Evolutionary conservation across 2,888 invertebrate genomes (phyloP).

Genomic region (Slavum lentiscoides): DNA sequence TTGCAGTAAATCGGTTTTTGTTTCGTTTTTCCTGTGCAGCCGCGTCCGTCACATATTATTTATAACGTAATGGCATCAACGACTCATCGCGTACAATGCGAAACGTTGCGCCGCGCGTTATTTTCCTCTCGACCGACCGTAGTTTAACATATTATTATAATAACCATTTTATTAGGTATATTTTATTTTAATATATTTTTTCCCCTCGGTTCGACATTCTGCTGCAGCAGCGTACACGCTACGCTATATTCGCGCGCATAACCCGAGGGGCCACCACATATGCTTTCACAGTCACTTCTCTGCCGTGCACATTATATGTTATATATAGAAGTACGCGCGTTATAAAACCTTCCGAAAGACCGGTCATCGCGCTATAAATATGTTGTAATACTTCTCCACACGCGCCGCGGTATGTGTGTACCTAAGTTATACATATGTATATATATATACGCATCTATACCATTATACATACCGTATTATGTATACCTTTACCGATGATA

Average conservation of each 20-base stretch:
- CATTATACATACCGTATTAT: background rate
- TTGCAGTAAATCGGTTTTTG: no score
- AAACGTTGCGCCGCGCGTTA: background rate
- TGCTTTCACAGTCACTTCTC: constrained; percentile 43
- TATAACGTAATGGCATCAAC: no score
- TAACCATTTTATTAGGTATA: constrained; percentile 29
- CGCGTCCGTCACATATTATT: no score
- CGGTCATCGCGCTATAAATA: constrained; percentile 19
- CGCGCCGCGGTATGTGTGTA: background rate
- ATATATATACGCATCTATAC: background rate
- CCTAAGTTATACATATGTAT: background rate
- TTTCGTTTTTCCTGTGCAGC: no score
- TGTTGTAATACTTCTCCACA: constrained; percentile 8
- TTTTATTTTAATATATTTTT: constrained; percentile 2
- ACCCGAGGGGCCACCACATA: constrained; percentile 22
- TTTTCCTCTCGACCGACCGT: constrained; percentile 29
- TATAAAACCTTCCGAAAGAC: constrained; percentile 22
- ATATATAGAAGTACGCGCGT: no score
- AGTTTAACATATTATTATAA: constrained; percentile 28
- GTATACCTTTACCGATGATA: no score
- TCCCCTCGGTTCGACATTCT: constrained; percentile 27
- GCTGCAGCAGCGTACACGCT: background rate
- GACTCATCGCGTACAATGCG: no score
- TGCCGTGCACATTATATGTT: no score
- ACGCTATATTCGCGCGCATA: background rate